Evolutionary conservation across 2,888 invertebrate genomes (phyloP).

Genomic region (Leptinotarsa tumamoca): DNA sequence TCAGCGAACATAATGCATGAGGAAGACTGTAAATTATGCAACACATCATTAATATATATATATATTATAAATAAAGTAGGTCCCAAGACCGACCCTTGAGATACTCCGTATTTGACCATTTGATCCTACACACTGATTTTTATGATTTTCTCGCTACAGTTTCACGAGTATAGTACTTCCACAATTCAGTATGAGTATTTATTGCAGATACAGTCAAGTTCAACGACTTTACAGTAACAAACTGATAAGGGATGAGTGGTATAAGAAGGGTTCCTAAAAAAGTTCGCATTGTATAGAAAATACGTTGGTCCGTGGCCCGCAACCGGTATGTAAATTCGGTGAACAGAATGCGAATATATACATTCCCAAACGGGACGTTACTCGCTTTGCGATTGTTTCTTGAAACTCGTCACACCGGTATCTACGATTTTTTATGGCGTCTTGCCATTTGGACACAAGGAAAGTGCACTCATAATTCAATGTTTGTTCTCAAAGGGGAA

Average conservation of each 20-base stretch:
- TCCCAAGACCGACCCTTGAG: too few relatives aligned
- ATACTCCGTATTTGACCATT: too few relatives aligned
- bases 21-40: too few relatives aligned
- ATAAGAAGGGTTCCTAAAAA: slow-evolving; percentile 40
- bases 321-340: slow-evolving; percentile 47
- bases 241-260: slow-evolving; percentile 3
- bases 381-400: slow-evolving; percentile 45
- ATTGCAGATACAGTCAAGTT: slow-evolving; percentile 1
- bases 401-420: slow-evolving; percentile 53
- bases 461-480: slow-evolving; percentile 46
- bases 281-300: slow-evolving; percentile 49
- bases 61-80: too few relatives aligned
- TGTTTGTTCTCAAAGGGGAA: slow-evolving; percentile 35
- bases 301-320: slow-evolving; percentile 43
- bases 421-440: slow-evolving; percentile 47
- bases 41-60: too few relatives aligned
- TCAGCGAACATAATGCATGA: too few relatives aligned
- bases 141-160: too few relatives aligned
- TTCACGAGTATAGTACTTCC: too few relatives aligned
- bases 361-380: slow-evolving; percentile 52
- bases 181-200: too few relatives aligned
- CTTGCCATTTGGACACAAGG: slow-evolving; percentile 54
- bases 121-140: too few relatives aligned
- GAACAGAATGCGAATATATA: slow-evolving; percentile 45
- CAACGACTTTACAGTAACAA: not conserved